Evolutionary conservation across 53 echinoderm and acorn worm genomes (phyloP).

Genomic region (Holothuria leucospilota): DNA sequence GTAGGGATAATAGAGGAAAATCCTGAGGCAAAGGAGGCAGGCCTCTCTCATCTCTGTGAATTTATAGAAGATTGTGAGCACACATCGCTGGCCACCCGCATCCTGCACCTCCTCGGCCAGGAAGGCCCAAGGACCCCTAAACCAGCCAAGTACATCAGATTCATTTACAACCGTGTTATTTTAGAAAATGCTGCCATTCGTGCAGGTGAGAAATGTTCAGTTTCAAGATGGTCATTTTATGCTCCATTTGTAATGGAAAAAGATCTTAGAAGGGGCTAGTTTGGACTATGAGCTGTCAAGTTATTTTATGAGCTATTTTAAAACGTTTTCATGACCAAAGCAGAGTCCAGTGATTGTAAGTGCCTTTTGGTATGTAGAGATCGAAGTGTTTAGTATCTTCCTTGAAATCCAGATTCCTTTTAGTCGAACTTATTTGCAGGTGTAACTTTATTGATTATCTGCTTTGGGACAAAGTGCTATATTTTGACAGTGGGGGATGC

Average conservation of each 20-base stretch:
- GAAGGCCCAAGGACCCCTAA: constrained; percentile 93
- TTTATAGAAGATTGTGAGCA: constrained; percentile 99
- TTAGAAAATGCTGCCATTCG: constrained; percentile 95
- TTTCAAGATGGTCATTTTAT: neutral
- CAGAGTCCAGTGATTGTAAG: no score
- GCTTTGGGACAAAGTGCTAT: no score
- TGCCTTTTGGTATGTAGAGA: no score
- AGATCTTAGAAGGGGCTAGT: neutral
- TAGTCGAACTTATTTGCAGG: no score
- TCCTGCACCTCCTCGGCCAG: constrained; percentile 93
- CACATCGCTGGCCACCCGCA: constrained; percentile 92
- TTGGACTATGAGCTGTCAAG: no score
- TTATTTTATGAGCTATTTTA: no score
- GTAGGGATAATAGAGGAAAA: constrained; percentile 98
- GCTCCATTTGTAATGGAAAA: neutral
- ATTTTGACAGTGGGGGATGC: no score
- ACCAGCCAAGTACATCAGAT: constrained; percentile 97
- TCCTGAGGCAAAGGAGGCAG: constrained; percentile 96
- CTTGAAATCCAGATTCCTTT: no score
- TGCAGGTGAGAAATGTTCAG: constrained; percentile 73
- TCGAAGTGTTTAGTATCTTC: no score
- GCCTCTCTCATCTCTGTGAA: constrained; percentile 95
- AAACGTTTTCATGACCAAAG: no score
- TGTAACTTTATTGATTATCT: no score
- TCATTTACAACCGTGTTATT: constrained; percentile 98